These are phyloP conservation scores for Hippocampus guttulatus DNA, from an alignment of 2,113 vertebrate genomes.

Conservation along the genomic window DNA sequence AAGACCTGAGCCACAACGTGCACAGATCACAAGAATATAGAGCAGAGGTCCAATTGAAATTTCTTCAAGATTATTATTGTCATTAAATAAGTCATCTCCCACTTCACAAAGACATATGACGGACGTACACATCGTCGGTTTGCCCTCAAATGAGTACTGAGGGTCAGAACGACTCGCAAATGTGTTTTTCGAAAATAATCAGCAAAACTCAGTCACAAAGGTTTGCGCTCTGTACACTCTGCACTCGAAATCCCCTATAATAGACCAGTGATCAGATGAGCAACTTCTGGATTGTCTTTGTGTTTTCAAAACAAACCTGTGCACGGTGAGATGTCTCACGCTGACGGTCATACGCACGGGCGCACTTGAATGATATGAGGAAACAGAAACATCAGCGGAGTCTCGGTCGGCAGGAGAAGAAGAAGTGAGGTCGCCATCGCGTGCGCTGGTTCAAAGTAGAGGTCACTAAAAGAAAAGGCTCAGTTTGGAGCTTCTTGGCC, in stretches of 20 bases:
- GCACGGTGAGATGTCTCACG: slow-evolving; percentile 17
- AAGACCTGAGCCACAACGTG: slow-evolving; percentile 56
- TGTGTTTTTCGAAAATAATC: slow-evolving; percentile 22
- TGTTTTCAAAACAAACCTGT: slow-evolving; percentile 21
- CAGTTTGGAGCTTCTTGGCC: slow-evolving; percentile 9
- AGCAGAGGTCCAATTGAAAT: slow-evolving; percentile 38
- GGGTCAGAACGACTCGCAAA: slow-evolving; percentile 19
- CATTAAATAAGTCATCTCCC: slow-evolving; percentile 28
- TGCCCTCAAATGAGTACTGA: slow-evolving; percentile 18
- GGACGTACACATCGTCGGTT: background rate
- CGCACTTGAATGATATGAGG: slow-evolving; percentile 34
- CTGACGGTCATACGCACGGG: slow-evolving; percentile 14
- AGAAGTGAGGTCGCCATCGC: slow-evolving; percentile 28
- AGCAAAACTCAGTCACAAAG: background rate
- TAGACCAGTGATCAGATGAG: slow-evolving; percentile 18
- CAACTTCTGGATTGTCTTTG: slow-evolving; percentile 30
- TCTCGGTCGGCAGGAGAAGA: slow-evolving; percentile 17
- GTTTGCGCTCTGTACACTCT: slow-evolving; percentile 29
- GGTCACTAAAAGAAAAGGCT: background rate
- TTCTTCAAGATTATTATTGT: slow-evolving; percentile 18
- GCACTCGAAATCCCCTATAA: slow-evolving; percentile 21
- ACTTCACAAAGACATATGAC: slow-evolving; percentile 15
- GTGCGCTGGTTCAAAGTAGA: slow-evolving; percentile 39
- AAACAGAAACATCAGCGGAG: slow-evolving; percentile 9
- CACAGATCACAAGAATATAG: slow-evolving; percentile 40